These are phyloP conservation scores for Drosophila orena DNA, from an alignment of 1,140 invertebrate genomes.

Conservation along the genomic window DNA sequence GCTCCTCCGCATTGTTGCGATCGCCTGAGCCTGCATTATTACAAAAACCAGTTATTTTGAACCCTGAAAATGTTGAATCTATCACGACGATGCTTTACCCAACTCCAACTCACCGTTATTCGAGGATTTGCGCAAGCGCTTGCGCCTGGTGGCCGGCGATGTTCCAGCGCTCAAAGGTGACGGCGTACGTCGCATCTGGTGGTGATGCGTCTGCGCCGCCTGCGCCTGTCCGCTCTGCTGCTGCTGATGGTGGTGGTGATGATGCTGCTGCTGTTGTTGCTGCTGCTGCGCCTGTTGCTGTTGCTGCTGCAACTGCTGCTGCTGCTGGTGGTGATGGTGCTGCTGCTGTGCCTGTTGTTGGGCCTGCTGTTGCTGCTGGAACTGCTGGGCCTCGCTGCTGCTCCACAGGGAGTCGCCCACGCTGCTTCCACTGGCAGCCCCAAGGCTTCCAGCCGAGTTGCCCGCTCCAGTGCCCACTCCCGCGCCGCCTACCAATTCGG, in stretches of 20 bases:
- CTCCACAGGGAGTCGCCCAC: conserved; percentile 82
- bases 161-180: conserved; percentile 79
- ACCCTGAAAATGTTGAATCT: neutral
- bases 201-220: conserved; percentile 71
- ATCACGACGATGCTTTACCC: conserved; percentile 72
- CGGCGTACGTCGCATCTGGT: conserved; percentile 79
- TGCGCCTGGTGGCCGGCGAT: conserved; percentile 85
- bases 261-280: conserved; percentile 72
- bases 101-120: conserved; percentile 82
- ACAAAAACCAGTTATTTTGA: neutral
- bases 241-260: conserved; percentile 73
- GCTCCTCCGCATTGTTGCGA: conserved; percentile 85
- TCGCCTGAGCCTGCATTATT: conserved; percentile 86
- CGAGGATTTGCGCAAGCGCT: conserved; percentile 90
- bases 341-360: conserved; percentile 72
- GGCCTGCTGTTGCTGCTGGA: conserved; percentile 69
- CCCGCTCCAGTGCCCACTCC: conserved; percentile 55
- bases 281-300: conserved; percentile 72
- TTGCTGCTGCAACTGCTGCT: conserved; percentile 68
- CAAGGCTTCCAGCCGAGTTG: conserved; percentile 59
- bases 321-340: conserved; percentile 69
- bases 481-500: conserved; percentile 66
- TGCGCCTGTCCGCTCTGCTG: conserved; percentile 69
- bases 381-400: conserved; percentile 80
- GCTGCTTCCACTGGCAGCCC: conserved; percentile 67